These are phyloP conservation scores for Xestia c-nigrum DNA, from an alignment of 2,888 invertebrate species.

Conservation along the genomic window DNA sequence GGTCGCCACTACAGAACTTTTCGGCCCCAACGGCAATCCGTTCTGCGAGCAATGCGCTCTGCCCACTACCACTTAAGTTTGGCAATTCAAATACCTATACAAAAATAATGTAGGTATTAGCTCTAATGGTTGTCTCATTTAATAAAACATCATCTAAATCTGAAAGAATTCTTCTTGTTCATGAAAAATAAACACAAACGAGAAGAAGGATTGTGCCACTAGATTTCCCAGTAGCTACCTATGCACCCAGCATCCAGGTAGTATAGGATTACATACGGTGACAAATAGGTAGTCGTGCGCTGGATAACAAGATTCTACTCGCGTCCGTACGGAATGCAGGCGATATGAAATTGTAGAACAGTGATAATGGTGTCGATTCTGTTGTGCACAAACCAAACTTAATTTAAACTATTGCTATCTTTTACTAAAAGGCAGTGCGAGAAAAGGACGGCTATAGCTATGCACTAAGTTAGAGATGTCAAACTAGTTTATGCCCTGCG, in stretches of 20 bases:
- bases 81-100: too few relatives aligned
- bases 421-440: too few relatives aligned
- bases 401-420: too few relatives aligned
- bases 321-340: conserved; percentile 25
- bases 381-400: too few relatives aligned
- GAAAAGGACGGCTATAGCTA: too few relatives aligned
- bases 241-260: conserved; percentile 21
- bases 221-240: conserved; percentile 31
- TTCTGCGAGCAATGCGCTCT: too few relatives aligned
- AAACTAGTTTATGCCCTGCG: too few relatives aligned
- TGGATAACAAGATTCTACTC: conserved; percentile 53
- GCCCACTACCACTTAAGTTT: too few relatives aligned
- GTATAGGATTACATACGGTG: conserved; percentile 49
- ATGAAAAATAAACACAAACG: conserved; percentile 23
- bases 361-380: too few relatives aligned
- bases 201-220: not conserved
- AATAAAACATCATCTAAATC: not conserved
- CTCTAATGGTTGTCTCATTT: not conserved
- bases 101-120: not conserved
- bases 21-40: too few relatives aligned
- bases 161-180: not conserved
- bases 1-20: too few relatives aligned
- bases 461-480: too few relatives aligned
- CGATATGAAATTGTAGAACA: conserved; percentile 48
- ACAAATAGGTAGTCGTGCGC: conserved; percentile 52